phyloP scores from a whole-genome alignment of 2,888 invertebrate genomes.

The Eupithecia insigniata region DNA sequence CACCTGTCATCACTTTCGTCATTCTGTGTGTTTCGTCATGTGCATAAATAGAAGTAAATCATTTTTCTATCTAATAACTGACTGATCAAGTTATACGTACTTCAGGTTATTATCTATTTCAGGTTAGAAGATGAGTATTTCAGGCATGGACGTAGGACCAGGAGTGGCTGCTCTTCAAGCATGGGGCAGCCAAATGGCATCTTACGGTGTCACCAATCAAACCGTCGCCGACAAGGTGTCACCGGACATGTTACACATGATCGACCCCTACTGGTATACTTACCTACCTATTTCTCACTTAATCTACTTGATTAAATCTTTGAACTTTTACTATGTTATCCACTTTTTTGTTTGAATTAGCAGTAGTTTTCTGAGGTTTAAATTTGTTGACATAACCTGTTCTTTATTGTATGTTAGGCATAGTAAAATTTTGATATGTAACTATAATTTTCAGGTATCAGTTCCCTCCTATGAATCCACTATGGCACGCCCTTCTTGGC shows the following conservation, averaged over 20 bases:
- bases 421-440: neutral
- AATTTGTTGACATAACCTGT: too few species aligned
- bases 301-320: neutral
- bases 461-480: constrained; percentile 94
- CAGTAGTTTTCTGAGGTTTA: neutral
- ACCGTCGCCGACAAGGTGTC: constrained; percentile 93
- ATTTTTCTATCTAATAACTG: neutral
- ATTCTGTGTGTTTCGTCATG: neutral
- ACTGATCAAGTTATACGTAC: neutral
- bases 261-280: constrained; percentile 90
- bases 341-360: neutral
- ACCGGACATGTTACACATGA: constrained; percentile 89
- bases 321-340: neutral
- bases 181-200: constrained; percentile 78
- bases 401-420: too few species aligned
- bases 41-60: neutral
- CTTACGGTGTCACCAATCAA: constrained; percentile 86
- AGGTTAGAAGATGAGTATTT: constrained; percentile 71
- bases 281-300: neutral
- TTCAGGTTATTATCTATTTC: constrained; percentile 30
- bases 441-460: constrained; percentile 86
- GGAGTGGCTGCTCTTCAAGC: constrained; percentile 77
- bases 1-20: neutral
- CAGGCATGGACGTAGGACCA: constrained; percentile 75
- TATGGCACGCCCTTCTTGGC: constrained; percentile 93